Base-by-base conservation (phyloP, 2,797 vertebrate genomes). In the Acipenser transmontanus region DNA sequence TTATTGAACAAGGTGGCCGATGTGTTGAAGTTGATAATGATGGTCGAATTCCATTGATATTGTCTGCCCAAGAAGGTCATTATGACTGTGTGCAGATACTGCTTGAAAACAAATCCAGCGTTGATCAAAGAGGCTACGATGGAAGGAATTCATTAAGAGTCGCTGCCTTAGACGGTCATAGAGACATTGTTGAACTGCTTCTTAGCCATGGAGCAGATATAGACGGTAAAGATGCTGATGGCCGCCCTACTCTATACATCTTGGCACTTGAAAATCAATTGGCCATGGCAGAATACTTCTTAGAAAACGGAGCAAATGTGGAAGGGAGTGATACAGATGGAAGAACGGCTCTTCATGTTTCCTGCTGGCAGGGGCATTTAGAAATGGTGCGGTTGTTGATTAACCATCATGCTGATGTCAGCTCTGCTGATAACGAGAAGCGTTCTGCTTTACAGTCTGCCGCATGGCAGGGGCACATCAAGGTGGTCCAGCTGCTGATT, bases 281-380 rank as follows among this genome's bases (percentile, higher is more conserved):
- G 8, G 91, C 94, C 0, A 99, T 99, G 94, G 89, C 96, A 0
- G 95, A 98, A 74, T 97, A 94, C 74, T 95, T 99, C 73, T 84
- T 99, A 65, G 96, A 99, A 85, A 97, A 95, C 1, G 93, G 92
- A 59, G 97, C 97, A 3, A 93, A 99, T 0, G 94, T 96, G 48
- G 97, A 99, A 80, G 94, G 92, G 0, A 91, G 90, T 6, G 97
- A 99, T 82, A 87, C 91, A 0, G 97, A 99, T 80, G 97, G 97
- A 11, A 89, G 97, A 75, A 99, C 97, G 0, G 96, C 96, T 0
- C 95, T 99, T 59, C 97, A 99, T 9, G 97, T 98, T 71, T 98
- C 97, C 78, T 98, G 97, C 85, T 99, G 97, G 97, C 97, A 98
- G 82, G 97, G 97, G 57, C 97, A 99, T 17, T 66, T 95, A 69